A percentile compares a stretch with the other conserved stretches of the same genome.
Conservation (phyloP, 2,113 vertebrate genomes). For the Crocuta crocuta region DNA sequence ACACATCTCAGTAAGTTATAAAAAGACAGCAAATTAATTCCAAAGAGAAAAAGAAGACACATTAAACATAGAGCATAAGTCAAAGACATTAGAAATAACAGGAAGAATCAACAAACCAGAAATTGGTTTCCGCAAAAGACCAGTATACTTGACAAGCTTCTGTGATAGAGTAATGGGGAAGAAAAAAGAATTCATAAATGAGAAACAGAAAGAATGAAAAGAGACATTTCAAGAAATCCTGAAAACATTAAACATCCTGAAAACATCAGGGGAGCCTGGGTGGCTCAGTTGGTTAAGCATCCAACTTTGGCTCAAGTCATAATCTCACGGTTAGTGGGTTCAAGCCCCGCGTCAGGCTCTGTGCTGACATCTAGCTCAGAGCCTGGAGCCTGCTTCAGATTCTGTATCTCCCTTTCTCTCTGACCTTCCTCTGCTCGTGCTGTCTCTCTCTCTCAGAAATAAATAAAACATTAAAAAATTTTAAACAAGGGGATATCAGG, state of each 20-base stretch:
- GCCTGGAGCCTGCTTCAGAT: too few species aligned
- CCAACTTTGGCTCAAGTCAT: too few species aligned
- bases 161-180: background rate
- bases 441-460: too few species aligned
- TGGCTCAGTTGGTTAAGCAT: too few species aligned
- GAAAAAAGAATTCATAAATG: background rate
- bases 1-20: background rate
- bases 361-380: too few species aligned
- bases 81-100: background rate
- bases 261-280: too few species aligned
- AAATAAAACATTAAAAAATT: too few species aligned
- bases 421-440: too few species aligned
- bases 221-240: background rate
- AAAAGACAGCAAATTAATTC: background rate
- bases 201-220: background rate
- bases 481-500: background rate
- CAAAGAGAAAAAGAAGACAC: slow-evolving; percentile 5
- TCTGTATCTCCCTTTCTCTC: too few species aligned
- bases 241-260: background rate
- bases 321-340: too few species aligned
- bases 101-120: slow-evolving; percentile 18
- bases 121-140: slow-evolving; percentile 20
- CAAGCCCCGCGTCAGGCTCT: too few species aligned
- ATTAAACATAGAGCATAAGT: background rate
- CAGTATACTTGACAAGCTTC: background rate